These are phyloP conservation scores for Onychomys torridus DNA, from an alignment of 2,797 vertebrate genomes.

Conservation along the genomic window DNA sequence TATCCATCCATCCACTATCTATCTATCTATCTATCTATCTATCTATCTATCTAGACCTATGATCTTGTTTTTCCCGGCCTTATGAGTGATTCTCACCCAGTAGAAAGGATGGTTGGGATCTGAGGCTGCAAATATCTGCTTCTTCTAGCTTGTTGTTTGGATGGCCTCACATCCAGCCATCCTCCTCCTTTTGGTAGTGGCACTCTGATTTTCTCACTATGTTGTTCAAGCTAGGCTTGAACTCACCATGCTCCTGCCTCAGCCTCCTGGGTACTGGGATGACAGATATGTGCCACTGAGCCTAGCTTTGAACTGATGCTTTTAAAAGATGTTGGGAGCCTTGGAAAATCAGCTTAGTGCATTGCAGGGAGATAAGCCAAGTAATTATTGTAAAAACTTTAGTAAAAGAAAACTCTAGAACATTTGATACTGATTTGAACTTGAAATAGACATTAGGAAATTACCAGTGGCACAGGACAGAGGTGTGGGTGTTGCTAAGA, in stretches of 20 bases:
- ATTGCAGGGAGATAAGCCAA: not conserved
- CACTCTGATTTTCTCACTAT: not conserved
- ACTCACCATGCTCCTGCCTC: not conserved
- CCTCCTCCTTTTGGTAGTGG: not conserved
- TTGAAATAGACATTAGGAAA: constrained; percentile 27
- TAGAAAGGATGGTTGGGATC: not conserved
- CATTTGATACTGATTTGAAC: not conserved
- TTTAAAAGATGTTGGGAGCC: not conserved
- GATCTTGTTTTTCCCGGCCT: not conserved
- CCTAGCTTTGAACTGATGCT: not conserved
- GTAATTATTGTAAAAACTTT: not conserved
- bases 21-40: not conserved
- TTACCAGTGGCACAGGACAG: not conserved
- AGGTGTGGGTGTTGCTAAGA: not conserved
- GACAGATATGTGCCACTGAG: not conserved
- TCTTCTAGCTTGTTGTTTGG: not conserved
- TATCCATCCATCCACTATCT: not conserved
- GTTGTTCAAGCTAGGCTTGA: not conserved
- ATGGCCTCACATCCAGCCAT: not conserved
- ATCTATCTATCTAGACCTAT: not conserved
- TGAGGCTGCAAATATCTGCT: rapidly evolving
- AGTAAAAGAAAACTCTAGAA: not conserved
- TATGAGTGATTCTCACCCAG: not conserved
- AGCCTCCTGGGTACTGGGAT: not conserved
- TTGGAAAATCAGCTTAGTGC: not conserved